Evolutionary conservation across 2,113 vertebrate genomes (phyloP).

Genomic region (Silurus meridionalis): DNA sequence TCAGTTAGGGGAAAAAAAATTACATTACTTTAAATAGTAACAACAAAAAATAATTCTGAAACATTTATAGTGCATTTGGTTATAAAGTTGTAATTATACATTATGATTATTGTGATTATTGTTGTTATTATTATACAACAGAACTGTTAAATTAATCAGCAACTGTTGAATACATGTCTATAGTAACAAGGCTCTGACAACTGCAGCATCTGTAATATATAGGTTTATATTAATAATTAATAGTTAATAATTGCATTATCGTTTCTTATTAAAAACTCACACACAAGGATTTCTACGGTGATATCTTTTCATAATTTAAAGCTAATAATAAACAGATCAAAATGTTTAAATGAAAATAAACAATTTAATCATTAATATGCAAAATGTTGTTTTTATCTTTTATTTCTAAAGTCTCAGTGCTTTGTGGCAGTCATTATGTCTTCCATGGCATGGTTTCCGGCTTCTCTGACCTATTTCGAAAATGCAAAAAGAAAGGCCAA

Average conservation of each 20-base stretch:
- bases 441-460: not conserved
- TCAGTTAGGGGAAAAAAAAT: not conserved
- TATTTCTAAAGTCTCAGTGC: not conserved
- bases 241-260: not conserved
- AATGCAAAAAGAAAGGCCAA: not conserved
- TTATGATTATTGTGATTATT: too few relatives aligned
- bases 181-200: not conserved
- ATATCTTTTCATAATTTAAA: not conserved
- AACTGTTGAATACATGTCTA: not conserved
- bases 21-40: too few relatives aligned
- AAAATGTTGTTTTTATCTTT: not conserved
- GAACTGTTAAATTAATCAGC: not conserved
- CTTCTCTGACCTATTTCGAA: not conserved
- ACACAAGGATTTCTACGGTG: not conserved
- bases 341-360: not conserved
- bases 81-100: too few relatives aligned
- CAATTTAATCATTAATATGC: not conserved
- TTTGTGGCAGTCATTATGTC: not conserved
- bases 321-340: not conserved
- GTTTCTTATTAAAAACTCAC: not conserved
- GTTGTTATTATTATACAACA: not conserved
- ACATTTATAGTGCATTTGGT: not conserved
- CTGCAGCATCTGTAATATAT: not conserved
- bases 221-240: not conserved
- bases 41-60: not conserved